Conservation (phyloP, 2,888 invertebrate genomes). For the Tipula vernalis region DNA sequence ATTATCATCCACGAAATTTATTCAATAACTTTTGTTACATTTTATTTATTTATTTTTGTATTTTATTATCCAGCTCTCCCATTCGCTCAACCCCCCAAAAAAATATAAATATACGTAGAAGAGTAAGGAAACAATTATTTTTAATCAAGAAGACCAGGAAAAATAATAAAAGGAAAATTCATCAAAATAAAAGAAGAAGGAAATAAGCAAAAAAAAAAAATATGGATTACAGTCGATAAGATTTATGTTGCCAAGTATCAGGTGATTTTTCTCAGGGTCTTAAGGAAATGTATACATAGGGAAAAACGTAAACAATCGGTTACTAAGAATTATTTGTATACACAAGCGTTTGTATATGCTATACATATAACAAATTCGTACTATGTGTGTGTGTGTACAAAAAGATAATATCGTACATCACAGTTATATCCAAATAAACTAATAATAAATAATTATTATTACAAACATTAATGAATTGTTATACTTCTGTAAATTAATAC, state of each 20-base stretch:
- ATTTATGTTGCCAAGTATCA: neutral
- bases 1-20: neutral
- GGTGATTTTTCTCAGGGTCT: neutral
- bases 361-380: too few species aligned
- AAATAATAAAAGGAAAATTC: neutral
- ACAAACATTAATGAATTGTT: neutral
- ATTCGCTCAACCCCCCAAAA: neutral
- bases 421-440: neutral
- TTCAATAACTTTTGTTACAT: constrained; percentile 1
- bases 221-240: neutral
- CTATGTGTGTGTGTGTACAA: neutral
- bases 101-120: neutral
- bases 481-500: neutral
- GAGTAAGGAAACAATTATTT: neutral
- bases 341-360: neutral
- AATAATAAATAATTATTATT: neutral
- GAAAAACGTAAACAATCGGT: neutral
- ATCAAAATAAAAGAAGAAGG: neutral
- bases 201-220: neutral
- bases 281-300: neutral
- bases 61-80: neutral
- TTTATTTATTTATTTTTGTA: neutral
- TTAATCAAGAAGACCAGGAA: neutral
- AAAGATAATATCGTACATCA: neutral
- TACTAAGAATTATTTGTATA: neutral